phyloP scores from a whole-genome alignment of 2,113 vertebrate genomes.

The Helogale parvula region DNA sequence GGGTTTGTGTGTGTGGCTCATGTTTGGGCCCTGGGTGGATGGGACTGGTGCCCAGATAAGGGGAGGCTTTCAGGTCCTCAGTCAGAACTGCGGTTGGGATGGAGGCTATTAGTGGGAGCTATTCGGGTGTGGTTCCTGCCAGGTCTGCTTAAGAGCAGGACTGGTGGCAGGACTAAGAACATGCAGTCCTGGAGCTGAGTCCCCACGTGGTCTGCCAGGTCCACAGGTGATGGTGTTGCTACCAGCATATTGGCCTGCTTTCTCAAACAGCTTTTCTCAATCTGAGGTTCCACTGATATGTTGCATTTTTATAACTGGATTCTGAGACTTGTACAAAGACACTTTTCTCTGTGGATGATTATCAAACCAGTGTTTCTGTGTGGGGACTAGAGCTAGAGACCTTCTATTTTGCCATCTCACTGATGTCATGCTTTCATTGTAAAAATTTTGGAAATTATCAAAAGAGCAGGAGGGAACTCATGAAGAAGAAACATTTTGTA shows the following conservation, averaged over 20 bases:
- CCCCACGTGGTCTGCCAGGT: neutral
- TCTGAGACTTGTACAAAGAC: neutral
- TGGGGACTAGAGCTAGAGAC: neutral
- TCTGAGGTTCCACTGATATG: neutral
- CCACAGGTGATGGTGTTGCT: neutral
- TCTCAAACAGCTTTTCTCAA: neutral
- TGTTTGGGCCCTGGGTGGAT: neutral
- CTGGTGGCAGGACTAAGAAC: neutral
- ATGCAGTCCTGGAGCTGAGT: neutral
- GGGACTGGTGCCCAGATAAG: neutral
- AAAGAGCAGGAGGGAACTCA: neutral
- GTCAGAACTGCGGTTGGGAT: neutral
- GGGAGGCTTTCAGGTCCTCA: neutral
- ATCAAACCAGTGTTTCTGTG: neutral
- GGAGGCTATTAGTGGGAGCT: neutral
- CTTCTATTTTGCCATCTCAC: neutral
- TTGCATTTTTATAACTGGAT: neutral
- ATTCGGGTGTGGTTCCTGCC: neutral
- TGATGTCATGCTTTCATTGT: neutral
- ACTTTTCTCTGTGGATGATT: neutral
- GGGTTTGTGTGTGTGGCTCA: neutral
- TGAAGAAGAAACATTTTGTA: neutral
- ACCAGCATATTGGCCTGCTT: neutral
- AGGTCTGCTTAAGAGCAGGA: neutral
- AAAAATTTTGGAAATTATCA: neutral